Evolutionary conservation across 2,797 vertebrate species (phyloP).

Genomic region (Lophotriccus pileatus): DNA sequence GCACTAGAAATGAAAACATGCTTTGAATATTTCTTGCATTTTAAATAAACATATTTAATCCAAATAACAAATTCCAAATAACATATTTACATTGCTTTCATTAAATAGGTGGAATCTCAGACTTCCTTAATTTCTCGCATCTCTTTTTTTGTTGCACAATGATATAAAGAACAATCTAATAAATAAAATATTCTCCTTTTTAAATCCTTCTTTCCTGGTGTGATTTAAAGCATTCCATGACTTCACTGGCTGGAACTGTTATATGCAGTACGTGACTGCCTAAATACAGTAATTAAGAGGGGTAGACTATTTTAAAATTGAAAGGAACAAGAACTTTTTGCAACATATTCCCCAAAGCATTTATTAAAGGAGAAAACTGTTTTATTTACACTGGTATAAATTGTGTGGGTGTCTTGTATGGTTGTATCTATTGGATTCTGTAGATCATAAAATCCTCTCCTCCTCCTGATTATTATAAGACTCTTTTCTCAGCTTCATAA

Average conservation of each 20-base stretch:
- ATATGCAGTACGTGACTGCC: background rate
- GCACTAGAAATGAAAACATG: background rate
- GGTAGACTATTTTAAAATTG: background rate
- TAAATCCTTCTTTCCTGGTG: background rate
- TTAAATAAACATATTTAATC: background rate
- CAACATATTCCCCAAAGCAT: background rate
- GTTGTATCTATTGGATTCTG: background rate
- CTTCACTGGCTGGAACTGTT: constrained; percentile 9
- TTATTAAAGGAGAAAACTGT: constrained; percentile 5
- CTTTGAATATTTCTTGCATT: background rate
- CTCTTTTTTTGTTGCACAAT: background rate
- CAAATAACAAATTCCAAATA: constrained; percentile 13
- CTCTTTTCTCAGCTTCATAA: background rate
- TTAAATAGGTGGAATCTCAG: background rate
- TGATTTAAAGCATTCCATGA: constrained; percentile 43
- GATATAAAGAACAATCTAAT: background rate
- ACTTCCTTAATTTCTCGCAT: background rate
- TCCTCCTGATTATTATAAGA: background rate
- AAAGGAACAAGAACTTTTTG: background rate
- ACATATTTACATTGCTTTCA: constrained; percentile 28
- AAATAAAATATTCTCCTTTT: background rate
- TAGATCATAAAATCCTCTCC: constrained; percentile 3
- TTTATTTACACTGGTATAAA: background rate
- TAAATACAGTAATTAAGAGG: background rate
- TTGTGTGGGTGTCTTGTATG: background rate